Conservation (phyloP, 2,797 vertebrate species). For the Pantherophis alleghaniensis region DNA sequence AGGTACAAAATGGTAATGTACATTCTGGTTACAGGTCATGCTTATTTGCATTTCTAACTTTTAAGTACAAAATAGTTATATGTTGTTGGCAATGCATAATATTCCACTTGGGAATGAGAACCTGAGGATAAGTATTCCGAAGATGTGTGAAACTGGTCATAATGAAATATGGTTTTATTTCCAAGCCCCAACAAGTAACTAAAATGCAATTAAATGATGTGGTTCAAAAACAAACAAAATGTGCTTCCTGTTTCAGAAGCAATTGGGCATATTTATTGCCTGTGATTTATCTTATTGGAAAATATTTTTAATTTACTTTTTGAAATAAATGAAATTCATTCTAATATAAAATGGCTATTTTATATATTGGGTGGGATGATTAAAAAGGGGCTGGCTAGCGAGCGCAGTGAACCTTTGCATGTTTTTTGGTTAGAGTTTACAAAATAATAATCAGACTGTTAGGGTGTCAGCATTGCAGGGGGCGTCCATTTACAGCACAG, state of each 20-base stretch:
- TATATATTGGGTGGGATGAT: conserved; percentile 63
- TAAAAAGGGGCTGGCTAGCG: conserved; percentile 69
- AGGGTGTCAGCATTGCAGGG: conserved; percentile 91
- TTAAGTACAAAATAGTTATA: conserved; percentile 46
- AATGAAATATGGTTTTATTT: conserved; percentile 70
- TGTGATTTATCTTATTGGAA: conserved; percentile 55
- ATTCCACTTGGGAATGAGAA: conserved; percentile 56
- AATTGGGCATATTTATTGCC: conserved; percentile 65
- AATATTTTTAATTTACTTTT: conserved; percentile 58
- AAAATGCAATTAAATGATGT: conserved; percentile 54
- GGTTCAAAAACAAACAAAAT: conserved; percentile 22
- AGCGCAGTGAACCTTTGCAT: conserved; percentile 98
- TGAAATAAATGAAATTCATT: conserved; percentile 46
- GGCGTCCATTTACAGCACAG: conserved; percentile 99
- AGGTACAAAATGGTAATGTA: conserved; percentile 47
- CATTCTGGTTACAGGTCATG: conserved; percentile 43
- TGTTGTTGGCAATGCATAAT: conserved; percentile 40
- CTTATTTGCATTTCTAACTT: conserved; percentile 34
- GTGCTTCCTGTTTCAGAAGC: conserved; percentile 70
- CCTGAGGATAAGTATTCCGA: conserved; percentile 48
- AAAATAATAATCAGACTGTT: conserved; percentile 87
- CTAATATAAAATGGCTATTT: conserved; percentile 46
- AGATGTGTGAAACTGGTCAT: conserved; percentile 57
- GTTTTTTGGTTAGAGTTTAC: conserved; percentile 89
- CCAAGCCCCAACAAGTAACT: conserved; percentile 54